Evolutionary conservation across 2,888 invertebrate genomes (phyloP).

Genomic region (Meghimatium bilineatum): DNA sequence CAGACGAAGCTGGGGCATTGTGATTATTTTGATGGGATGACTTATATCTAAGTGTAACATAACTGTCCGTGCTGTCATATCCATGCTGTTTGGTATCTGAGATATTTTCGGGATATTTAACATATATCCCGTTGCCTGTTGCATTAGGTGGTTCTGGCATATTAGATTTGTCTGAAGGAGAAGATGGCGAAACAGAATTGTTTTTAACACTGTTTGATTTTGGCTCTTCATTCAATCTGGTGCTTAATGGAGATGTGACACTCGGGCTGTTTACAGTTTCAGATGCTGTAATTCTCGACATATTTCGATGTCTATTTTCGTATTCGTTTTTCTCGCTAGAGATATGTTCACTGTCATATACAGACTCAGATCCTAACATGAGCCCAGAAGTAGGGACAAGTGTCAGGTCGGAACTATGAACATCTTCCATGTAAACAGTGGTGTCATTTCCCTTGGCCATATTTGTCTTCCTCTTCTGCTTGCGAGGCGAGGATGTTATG

Average conservation of each 20-base stretch:
- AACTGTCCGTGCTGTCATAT: not conserved
- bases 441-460: not conserved
- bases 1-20: not conserved
- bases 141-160: not conserved
- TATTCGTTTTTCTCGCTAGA: conserved; percentile 1
- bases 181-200: not conserved
- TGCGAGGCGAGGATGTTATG: conserved; percentile 49
- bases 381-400: not conserved
- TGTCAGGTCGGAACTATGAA: not conserved
- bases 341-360: conserved; percentile 6
- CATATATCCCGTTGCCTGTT: not conserved
- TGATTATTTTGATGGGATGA: not conserved
- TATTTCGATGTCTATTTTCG: conserved; percentile 4
- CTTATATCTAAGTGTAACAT: too few relatives aligned
- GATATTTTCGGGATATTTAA: not conserved
- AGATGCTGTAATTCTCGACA: conserved; percentile 34
- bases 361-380: not conserved
- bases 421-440: too few relatives aligned
- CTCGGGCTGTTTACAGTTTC: conserved; percentile 29
- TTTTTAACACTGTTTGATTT: not conserved
- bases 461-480: conserved; percentile 25
- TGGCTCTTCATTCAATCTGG: conserved; percentile 30
- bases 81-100: not conserved
- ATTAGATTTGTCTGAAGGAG: not conserved
- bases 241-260: too few relatives aligned